Evolutionary conservation across 2,113 vertebrate genomes (phyloP), one percentile per base, ranked within the genome.

Genomic region (Otus sunia): DNA sequence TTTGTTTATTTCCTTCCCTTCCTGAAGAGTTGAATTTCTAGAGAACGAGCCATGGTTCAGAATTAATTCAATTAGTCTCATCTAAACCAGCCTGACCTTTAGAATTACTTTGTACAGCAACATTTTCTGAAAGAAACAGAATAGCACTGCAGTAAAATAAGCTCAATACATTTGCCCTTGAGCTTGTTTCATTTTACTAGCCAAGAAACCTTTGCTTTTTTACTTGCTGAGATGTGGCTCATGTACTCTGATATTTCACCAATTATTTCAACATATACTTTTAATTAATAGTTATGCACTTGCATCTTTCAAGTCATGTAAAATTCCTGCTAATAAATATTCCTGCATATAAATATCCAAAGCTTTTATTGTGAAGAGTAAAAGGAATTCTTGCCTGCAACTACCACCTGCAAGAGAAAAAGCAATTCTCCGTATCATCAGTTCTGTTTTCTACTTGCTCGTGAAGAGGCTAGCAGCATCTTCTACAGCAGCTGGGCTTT

Each of bases 11-110:
- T 85, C 43, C 37, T 79, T 80, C 20, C 29, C 29, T 83, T 77
- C 14, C 23, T 58, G 16, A 67, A 45, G 25, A 68, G 37, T 0
- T 66, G 39, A 52, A 81, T 78, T 94, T 81, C 60, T 49, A 62
- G 17, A 69, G 58, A 55, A 80, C 2, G 3, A 92, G 47, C 43
- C 74, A 21, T 37, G 39, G 26, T 30, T 88, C 63, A 87, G 58
- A 87, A 93, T 79, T 52, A 75, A 76, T 90, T 88, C 63, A 93
- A 80, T 94, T 94, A 90, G 56, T 88, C 52, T 95, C 75, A 83
- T 86, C 53, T 84, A 92, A 88, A 69, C 12, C 39, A 86, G 23
- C 20, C 67, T 94, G 90, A 95, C 90, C 90, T 96, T 95, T 90
- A 55, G 47, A 88, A 80, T 64, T 59, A 86, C 37, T 96, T 84